Evolutionary conservation across 2,797 vertebrate species (phyloP).

Genomic region (Pseudochaenichthys georgianus): DNA sequence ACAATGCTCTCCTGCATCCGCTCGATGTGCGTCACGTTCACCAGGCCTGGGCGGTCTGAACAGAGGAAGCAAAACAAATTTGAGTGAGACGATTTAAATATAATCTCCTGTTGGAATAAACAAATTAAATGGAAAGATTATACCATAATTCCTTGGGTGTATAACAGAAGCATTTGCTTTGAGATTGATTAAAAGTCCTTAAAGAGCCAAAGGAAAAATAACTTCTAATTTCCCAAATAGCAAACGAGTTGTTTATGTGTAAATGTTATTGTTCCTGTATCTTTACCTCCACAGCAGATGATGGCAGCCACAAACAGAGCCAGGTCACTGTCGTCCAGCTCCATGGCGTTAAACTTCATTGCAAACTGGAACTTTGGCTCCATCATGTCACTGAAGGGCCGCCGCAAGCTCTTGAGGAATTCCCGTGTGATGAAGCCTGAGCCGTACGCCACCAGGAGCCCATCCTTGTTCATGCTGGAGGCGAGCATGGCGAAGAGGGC

Average conservation of each 20-base stretch:
- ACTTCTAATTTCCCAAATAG: neutral
- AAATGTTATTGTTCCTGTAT: neutral
- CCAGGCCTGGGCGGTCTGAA: conserved; percentile 94
- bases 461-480: conserved; percentile 98
- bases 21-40: conserved; percentile 92
- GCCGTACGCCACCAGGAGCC: conserved; percentile 93
- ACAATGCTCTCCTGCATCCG: conserved; percentile 95
- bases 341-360: conserved; percentile 95
- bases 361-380: conserved; percentile 99
- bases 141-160: neutral
- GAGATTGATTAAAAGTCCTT: neutral
- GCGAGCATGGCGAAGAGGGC: conserved; percentile 96
- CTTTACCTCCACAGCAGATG: conserved; percentile 97
- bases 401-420: conserved; percentile 95
- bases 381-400: conserved; percentile 98
- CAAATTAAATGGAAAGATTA: neutral
- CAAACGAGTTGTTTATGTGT: neutral
- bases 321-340: conserved; percentile 96
- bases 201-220: neutral
- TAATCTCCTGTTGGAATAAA: neutral
- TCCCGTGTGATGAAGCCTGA: conserved; percentile 96
- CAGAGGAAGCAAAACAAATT: conserved; percentile 2
- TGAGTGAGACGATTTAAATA: neutral
- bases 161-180: neutral
- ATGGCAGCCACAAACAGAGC: conserved; percentile 97